phyloP scores from a whole-genome alignment of 2,888 invertebrate genomes.

The Calliopum simillimum region DNA sequence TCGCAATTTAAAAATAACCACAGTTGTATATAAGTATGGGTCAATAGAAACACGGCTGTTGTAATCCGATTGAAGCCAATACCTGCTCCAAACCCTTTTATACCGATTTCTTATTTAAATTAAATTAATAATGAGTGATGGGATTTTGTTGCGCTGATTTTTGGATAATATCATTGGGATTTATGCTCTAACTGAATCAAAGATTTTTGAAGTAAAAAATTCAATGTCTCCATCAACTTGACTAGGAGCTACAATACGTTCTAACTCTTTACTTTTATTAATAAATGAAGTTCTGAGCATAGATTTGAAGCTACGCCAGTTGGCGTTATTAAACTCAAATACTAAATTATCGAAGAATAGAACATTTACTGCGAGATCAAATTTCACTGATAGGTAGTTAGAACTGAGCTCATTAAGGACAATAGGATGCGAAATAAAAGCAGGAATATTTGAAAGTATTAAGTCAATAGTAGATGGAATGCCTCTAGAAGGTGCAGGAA shows the following conservation, averaged over 20 bases:
- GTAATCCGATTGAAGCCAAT: constrained; percentile 2
- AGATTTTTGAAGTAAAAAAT: background rate
- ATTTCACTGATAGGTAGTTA: too few species aligned
- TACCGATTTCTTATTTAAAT: background rate
- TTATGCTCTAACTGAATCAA: background rate
- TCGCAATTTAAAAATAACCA: too few species aligned
- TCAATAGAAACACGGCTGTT: too few species aligned
- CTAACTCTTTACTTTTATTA: too few species aligned
- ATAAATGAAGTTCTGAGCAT: too few species aligned
- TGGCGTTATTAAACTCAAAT: background rate
- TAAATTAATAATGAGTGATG: background rate
- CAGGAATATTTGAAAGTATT: constrained; percentile 28
- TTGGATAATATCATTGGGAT: background rate
- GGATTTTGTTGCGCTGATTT: background rate
- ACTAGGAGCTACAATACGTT: background rate
- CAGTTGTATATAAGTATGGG: too few species aligned
- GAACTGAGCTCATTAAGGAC: constrained; percentile 30
- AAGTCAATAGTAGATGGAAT: constrained; percentile 31
- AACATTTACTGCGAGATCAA: too few species aligned
- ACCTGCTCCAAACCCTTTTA: constrained; percentile 13
- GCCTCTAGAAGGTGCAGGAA: constrained; percentile 21
- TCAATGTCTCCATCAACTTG: background rate
- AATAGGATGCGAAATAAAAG: constrained; percentile 20
- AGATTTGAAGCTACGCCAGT: background rate
- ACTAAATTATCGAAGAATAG: too few species aligned